A percentile compares a stretch with the other conserved stretches of the same genome.
Conservation (phyloP, 2,888 invertebrate genomes). For the Anarsia innoxiella region DNA sequence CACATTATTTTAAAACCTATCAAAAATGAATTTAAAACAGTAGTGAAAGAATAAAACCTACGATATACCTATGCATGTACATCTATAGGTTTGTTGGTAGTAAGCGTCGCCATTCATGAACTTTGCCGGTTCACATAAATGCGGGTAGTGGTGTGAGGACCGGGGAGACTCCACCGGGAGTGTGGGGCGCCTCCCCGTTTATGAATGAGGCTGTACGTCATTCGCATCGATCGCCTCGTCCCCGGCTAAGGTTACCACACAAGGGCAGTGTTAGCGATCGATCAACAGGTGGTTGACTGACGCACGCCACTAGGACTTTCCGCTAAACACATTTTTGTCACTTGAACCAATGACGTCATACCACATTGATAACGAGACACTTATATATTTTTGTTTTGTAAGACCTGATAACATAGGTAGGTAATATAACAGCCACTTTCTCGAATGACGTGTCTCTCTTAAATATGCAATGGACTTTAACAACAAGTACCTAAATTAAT, state of each 20-base stretch:
- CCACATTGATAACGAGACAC: conserved; percentile 20
- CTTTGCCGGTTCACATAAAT: conserved; percentile 18
- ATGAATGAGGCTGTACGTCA: conserved; percentile 74
- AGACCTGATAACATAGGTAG: not conserved
- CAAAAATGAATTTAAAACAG: not conserved
- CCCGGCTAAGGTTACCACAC: conserved; percentile 54
- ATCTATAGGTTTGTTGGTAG: conserved; percentile 18
- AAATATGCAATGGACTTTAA: too few relatives aligned
- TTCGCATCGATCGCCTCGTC: conserved; percentile 54
- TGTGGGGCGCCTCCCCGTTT: conserved; percentile 50
- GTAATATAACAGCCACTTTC: too few relatives aligned
- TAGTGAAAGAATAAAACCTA: not conserved
- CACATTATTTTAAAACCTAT: not conserved
- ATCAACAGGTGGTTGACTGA: conserved; percentile 64
- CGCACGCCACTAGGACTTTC: conserved; percentile 41
- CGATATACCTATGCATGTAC: not conserved
- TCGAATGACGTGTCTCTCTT: too few relatives aligned
- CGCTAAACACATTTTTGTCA: conserved; percentile 41
- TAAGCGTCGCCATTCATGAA: conserved; percentile 20
- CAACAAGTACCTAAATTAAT: too few relatives aligned
- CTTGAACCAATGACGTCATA: conserved; percentile 43
- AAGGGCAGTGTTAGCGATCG: conserved; percentile 51
- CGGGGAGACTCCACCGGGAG: conserved; percentile 19
- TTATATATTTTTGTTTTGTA: conserved; percentile 1
- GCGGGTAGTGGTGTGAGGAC: conserved; percentile 20